phyloP scores from a whole-genome alignment of 1,140 invertebrate species.

The Chironomus tepperi region DNA sequence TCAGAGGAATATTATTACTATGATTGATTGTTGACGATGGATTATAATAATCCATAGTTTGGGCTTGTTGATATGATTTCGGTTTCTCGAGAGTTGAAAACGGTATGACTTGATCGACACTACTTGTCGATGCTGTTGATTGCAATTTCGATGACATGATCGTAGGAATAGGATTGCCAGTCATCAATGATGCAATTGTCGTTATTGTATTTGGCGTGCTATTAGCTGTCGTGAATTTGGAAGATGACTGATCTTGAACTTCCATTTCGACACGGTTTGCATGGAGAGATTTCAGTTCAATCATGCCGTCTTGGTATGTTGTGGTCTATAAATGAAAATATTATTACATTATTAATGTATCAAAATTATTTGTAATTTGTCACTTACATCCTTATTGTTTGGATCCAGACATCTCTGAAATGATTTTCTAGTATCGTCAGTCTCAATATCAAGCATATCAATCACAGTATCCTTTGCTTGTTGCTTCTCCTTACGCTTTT shows the following conservation, averaged over 20 bases:
- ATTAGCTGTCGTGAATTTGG: conserved; percentile 1
- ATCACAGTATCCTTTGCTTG: conserved; percentile 13
- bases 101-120: background rate
- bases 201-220: background rate
- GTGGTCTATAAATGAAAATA: conserved; percentile 5
- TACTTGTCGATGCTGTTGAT: background rate
- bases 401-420: background rate
- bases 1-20: background rate
- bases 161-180: background rate
- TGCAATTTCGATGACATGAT: background rate
- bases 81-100: background rate
- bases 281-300: conserved; percentile 10
- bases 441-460: background rate
- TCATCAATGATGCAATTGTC: conserved; percentile 11
- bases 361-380: background rate
- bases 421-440: background rate
- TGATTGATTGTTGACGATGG: background rate
- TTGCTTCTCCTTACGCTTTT: background rate
- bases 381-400: background rate
- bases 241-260: background rate
- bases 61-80: conserved; percentile 3
- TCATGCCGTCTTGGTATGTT: background rate
- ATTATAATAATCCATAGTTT: background rate
- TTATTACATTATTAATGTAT: background rate
- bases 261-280: background rate